A percentile compares a stretch with the other conserved stretches of the same genome.
phyloP scores from a whole-genome alignment of 2,797 vertebrate species.

The Chloroceryle inda region DNA sequence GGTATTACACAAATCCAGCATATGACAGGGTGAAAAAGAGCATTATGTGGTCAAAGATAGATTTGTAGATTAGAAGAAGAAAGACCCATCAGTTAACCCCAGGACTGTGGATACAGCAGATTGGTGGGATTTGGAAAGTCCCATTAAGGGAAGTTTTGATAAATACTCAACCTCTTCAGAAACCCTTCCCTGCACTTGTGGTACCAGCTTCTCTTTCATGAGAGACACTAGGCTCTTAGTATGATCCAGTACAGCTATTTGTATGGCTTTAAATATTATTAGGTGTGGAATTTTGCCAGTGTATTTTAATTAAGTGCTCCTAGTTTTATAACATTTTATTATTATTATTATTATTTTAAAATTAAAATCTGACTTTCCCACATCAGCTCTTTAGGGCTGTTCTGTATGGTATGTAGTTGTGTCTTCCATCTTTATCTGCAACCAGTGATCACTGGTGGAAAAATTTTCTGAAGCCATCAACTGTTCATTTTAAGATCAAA shows the following conservation, averaged over 20 bases:
- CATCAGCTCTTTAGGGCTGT: neutral
- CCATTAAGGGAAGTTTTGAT: neutral
- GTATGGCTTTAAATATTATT: neutral
- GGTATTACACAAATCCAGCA: neutral
- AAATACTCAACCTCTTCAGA: neutral
- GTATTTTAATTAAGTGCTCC: neutral
- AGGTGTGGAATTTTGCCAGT: neutral
- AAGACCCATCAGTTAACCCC: neutral
- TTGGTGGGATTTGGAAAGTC: neutral
- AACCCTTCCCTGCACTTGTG: neutral
- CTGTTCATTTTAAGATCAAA: slow-evolving; percentile 31
- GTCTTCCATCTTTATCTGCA: neutral
- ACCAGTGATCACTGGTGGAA: neutral
- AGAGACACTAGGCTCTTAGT: neutral
- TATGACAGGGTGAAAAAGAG: neutral
- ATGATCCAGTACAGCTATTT: neutral
- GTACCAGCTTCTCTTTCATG: neutral
- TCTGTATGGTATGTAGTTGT: neutral
- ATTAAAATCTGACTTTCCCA: neutral
- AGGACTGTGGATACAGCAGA: neutral
- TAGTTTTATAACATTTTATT: neutral
- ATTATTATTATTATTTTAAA: neutral
- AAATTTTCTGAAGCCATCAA: slow-evolving; percentile 53
- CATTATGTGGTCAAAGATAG: neutral
- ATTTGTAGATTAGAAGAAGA: neutral